phyloP scores from a whole-genome alignment of 2,113 vertebrate genomes.

The Tragelaphus buxtoni region DNA sequence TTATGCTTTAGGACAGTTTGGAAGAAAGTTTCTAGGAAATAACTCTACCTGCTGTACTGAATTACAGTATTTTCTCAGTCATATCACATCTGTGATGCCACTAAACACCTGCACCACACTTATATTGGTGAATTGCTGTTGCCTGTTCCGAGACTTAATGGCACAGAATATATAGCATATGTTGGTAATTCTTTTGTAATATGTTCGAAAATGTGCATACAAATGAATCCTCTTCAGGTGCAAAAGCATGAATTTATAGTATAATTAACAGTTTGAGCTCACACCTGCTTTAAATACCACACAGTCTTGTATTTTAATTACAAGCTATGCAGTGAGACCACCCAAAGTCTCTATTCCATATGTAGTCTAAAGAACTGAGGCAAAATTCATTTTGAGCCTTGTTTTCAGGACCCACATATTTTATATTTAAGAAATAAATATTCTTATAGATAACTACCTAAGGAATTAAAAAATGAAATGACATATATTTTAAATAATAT shows the following conservation, averaged over 20 bases:
- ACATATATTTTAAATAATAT: neutral
- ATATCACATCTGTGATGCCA: slow-evolving; percentile 53
- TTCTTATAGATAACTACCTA: neutral
- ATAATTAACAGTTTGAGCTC: slow-evolving; percentile 72
- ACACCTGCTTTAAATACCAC: slow-evolving; percentile 72
- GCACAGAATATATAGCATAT: slow-evolving; percentile 66
- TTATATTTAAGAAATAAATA: neutral
- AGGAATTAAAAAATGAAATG: neutral
- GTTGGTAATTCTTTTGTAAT: slow-evolving; percentile 71
- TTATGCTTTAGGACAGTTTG: slow-evolving; percentile 29
- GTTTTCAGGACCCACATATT: neutral
- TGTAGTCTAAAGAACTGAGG: slow-evolving; percentile 14
- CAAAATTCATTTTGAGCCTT: slow-evolving; percentile 29
- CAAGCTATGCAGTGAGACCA: slow-evolving; percentile 50
- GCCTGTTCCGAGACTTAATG: slow-evolving; percentile 56
- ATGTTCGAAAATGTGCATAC: slow-evolving; percentile 67
- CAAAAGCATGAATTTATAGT: slow-evolving; percentile 66
- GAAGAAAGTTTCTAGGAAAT: slow-evolving; percentile 54
- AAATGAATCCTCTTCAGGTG: slow-evolving; percentile 68
- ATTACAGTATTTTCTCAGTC: slow-evolving; percentile 33
- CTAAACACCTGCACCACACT: slow-evolving; percentile 59
- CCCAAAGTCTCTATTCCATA: slow-evolving; percentile 46
- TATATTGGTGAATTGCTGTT: neutral
- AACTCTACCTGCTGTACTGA: slow-evolving; percentile 36
- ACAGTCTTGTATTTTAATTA: slow-evolving; percentile 68